Conservation (phyloP, 2,797 vertebrate genomes). For the Centropyge bicolor region DNA sequence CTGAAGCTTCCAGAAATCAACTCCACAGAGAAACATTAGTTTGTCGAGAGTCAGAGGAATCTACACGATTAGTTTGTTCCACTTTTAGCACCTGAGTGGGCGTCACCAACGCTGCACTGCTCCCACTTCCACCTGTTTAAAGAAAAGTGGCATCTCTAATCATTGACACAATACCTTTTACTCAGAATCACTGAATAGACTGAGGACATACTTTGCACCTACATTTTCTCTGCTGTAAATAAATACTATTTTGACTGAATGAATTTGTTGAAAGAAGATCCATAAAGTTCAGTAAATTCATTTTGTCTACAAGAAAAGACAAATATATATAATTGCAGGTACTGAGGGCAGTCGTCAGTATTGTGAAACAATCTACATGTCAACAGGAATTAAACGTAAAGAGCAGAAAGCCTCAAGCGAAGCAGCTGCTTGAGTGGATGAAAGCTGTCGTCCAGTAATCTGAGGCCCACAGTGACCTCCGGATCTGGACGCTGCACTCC, state of each 20-base stretch:
- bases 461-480: constrained; percentile 64
- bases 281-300: not conserved
- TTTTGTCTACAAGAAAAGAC: not conserved
- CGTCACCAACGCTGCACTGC: constrained; percentile 56
- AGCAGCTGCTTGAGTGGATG: constrained; percentile 31
- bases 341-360: no score
- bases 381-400: constrained; percentile 18
- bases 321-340: not conserved
- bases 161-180: constrained; percentile 29
- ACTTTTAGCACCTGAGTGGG: constrained; percentile 76
- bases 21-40: constrained; percentile 59
- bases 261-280: not conserved
- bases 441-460: constrained; percentile 53
- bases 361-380: not conserved
- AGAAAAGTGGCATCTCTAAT: constrained; percentile 72
- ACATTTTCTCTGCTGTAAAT: not conserved
- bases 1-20: constrained; percentile 46
- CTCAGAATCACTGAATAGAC: not conserved
- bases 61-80: constrained; percentile 61
- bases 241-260: no score
- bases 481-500: constrained; percentile 27
- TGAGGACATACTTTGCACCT: not conserved
- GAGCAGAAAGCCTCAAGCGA: constrained; percentile 2
- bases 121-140: constrained; percentile 73
- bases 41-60: constrained; percentile 27